Base-by-base conservation (phyloP, 2,797 vertebrate genomes). In the Mormyrops attenuatus region DNA sequence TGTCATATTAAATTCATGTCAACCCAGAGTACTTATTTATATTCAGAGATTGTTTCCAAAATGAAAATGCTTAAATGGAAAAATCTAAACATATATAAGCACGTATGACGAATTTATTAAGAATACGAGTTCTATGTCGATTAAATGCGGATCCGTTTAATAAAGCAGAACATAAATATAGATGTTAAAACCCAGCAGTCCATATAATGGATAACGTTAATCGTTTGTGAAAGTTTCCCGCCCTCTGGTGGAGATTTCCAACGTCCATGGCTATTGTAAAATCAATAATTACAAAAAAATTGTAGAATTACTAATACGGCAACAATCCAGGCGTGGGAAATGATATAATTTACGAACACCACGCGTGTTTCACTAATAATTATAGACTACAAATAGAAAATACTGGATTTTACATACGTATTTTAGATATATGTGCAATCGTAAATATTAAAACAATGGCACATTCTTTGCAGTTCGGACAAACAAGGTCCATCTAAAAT, bases 201-300 rank as follows among this genome's bases (percentile, higher is more conserved):
- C 15, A 41, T 9, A 44, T 9, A 44, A 60, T 1, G 11, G 38
- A n/a, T 57, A 57, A 82, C 77, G 55, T 26, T 69, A 9, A 66
- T 49, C 4, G 60, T 66, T 50, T 66, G 22, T 85, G 44, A 66
- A 85, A 85, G 55, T 30, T 63, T 84, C 41, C 57, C 44, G 88
- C 88, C 88, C 82, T 50, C 88, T 89, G 88, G 88, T 30, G 88
- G 26, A 85, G 88, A 82, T 82, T 22, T 82, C n/a, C 15, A 47
- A 22, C 17, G 20, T 22, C 9, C 44, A 22, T n/a, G 41, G 20
- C 77, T n/a, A 47, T n/a, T 9, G 22, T 26, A 26, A 63, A 63
- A 63, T 63, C 60, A 63, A 63, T 63, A 26, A 63, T 63, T 63
- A 11, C 60, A 63, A 82, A 20, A 82, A 1, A 44, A 82, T 22